These are phyloP conservation scores for Podocnemis expansa DNA, from an alignment of 2,113 vertebrate genomes.

Conservation along the genomic window DNA sequence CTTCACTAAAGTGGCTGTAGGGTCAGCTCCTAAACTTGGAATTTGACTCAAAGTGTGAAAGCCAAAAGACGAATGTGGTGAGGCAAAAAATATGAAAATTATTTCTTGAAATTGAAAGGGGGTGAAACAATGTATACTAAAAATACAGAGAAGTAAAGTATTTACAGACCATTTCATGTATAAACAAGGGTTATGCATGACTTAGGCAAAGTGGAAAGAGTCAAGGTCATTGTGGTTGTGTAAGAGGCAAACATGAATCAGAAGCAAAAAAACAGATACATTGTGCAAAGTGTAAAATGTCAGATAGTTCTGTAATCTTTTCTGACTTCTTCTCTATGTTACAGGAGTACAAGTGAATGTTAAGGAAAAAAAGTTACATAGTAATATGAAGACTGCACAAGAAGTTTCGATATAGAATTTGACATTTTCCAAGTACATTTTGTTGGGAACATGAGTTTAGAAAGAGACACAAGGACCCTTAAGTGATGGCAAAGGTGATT, in stretches of 20 bases:
- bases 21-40: neutral
- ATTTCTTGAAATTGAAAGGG: neutral
- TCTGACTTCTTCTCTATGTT: neutral
- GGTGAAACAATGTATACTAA: neutral
- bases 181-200: neutral
- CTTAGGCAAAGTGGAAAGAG: neutral
- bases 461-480: neutral
- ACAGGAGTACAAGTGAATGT: neutral
- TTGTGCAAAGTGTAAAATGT: neutral
- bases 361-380: neutral
- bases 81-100: neutral
- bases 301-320: too few species aligned
- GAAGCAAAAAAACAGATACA: neutral
- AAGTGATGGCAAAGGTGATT: neutral
- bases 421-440: neutral
- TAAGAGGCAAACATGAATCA: neutral
- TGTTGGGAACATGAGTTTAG: neutral
- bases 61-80: neutral
- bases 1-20: neutral
- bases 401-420: neutral
- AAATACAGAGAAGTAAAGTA: neutral
- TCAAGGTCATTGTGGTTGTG: neutral
- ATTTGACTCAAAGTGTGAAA: neutral
- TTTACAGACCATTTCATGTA: neutral
- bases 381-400: neutral